phyloP scores from a whole-genome alignment of 2,888 invertebrate species.

The Asteroscopus sphinx region DNA sequence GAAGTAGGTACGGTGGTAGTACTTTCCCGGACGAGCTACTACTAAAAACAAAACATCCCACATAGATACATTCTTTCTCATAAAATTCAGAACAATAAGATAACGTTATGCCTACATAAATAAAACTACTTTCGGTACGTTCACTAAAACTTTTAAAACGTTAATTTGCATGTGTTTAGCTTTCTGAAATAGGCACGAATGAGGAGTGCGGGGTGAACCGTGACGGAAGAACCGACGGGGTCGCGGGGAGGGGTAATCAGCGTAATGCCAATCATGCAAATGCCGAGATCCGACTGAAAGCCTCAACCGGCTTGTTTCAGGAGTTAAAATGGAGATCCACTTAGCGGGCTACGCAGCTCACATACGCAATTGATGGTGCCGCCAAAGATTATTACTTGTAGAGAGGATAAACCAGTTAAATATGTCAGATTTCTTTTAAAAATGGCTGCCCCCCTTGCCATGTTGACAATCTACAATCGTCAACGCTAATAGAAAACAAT shows the following conservation, averaged over 20 bases:
- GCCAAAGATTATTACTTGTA: constrained; percentile 66
- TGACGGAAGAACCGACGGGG: constrained; percentile 51
- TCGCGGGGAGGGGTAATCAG: constrained; percentile 79
- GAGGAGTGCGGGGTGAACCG: constrained; percentile 59
- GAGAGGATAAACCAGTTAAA: constrained; percentile 30
- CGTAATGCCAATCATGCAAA: constrained; percentile 90
- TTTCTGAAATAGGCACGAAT: constrained; percentile 68
- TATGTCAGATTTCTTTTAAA: not conserved
- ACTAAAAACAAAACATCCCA: too few species aligned
- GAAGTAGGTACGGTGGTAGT: too few species aligned
- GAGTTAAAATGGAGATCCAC: constrained; percentile 90
- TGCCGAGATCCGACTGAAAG: constrained; percentile 89
- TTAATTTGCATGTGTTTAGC: constrained; percentile 84
- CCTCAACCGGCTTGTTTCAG: constrained; percentile 89
- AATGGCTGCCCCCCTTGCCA: not conserved
- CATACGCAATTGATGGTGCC: constrained; percentile 86
- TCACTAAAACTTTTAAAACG: constrained; percentile 70
- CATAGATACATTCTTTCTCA: not conserved
- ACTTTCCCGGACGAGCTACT: too few species aligned
- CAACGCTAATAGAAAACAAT: too few species aligned
- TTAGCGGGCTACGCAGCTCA: constrained; percentile 87
- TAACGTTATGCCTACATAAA: not conserved
- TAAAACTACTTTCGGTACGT: constrained; percentile 7
- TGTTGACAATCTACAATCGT: too few species aligned
- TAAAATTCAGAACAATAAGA: not conserved